These are phyloP conservation scores for Parotia lawesii DNA, from an alignment of 2,113 vertebrate genomes.

Conservation along the genomic window DNA sequence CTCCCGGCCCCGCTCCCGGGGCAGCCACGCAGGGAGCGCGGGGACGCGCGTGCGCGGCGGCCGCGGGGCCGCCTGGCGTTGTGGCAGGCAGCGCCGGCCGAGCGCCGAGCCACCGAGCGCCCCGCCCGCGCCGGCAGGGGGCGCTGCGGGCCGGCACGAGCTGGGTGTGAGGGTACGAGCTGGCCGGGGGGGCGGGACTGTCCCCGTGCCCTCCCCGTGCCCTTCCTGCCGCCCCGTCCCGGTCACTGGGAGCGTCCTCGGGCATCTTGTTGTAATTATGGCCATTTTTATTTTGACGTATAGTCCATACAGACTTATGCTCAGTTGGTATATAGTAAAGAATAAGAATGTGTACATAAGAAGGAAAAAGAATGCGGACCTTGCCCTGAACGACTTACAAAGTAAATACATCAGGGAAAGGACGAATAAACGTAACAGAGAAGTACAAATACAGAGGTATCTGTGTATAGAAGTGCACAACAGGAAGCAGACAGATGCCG, in stretches of 20 bases:
- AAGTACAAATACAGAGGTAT: not conserved
- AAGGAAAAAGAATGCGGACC: not conserved
- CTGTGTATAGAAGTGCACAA: not conserved
- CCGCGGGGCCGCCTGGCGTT: not conserved
- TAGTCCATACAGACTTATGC: no score
- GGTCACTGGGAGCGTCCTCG: no score
- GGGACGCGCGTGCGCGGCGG: no score
- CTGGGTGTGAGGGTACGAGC: rapidly evolving
- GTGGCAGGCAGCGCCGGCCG: not conserved
- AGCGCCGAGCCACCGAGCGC: not conserved
- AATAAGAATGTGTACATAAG: not conserved
- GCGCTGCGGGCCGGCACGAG: not conserved
- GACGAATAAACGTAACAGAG: not conserved
- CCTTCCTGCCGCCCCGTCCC: not conserved
- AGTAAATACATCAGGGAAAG: not conserved
- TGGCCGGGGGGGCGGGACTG: rapidly evolving
- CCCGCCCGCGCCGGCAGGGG: not conserved
- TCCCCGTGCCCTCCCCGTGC: not conserved
- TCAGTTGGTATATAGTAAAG: not conserved
- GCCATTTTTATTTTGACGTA: not conserved
- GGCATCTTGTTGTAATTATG: no score
- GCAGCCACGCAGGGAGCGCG: no score
- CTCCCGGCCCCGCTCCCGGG: no score
- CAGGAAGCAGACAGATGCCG: not conserved
- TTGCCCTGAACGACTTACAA: not conserved